Conservation (phyloP, 2,113 vertebrate species). For the Phylloscopus whistleri region DNA sequence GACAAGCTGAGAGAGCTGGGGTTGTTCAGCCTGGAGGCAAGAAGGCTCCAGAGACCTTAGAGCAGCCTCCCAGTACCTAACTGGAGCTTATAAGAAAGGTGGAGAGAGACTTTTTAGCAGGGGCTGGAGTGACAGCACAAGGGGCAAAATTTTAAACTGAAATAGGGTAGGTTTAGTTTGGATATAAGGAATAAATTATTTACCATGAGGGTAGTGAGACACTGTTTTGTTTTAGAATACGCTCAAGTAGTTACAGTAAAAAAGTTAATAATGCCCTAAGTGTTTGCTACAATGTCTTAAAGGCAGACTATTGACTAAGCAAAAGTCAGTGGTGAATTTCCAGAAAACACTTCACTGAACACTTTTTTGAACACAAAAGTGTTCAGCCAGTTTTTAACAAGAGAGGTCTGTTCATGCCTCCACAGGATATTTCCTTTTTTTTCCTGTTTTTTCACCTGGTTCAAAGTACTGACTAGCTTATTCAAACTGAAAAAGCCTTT, state of each 20-base stretch:
- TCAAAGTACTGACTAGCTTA: slow-evolving; percentile 1
- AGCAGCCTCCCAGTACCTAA: neutral
- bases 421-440: neutral
- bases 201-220: neutral
- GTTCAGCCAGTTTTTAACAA: slow-evolving; percentile 17
- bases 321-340: neutral
- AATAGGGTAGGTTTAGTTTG: neutral
- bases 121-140: neutral
- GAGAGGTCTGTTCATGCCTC: neutral
- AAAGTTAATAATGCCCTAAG: neutral
- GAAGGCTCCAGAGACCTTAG: neutral
- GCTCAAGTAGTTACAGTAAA: neutral
- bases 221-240: neutral
- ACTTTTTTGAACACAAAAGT: neutral
- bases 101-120: neutral
- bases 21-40: neutral
- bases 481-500: neutral
- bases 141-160: neutral
- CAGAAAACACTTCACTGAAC: neutral
- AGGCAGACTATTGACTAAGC: neutral
- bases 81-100: neutral
- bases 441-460: slow-evolving; percentile 35
- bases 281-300: neutral
- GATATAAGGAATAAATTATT: neutral
- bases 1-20: neutral